Conservation (phyloP, 2,888 invertebrate species). For the Petrolisthes manimaculis region DNA sequence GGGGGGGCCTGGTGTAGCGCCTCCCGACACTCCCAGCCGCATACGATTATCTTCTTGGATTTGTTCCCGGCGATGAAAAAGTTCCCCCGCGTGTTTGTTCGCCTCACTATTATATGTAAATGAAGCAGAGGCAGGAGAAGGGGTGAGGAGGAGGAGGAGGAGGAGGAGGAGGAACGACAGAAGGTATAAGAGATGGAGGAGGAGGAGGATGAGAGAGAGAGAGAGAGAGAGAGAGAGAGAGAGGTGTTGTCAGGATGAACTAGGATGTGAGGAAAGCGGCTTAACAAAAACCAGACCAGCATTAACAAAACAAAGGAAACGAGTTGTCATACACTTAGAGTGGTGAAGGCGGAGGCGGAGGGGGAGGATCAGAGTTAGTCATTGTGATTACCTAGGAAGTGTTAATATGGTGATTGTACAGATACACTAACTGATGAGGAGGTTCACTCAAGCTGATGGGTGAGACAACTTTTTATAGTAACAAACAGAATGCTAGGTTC, state of each 20-base stretch:
- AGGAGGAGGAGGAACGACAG: background rate
- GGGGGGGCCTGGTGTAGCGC: conserved; percentile 27
- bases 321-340: background rate
- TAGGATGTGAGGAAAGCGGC: background rate
- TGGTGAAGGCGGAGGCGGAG: background rate
- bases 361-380: background rate
- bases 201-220: background rate
- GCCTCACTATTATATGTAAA: conserved; percentile 60
- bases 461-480: no score
- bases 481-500: no score
- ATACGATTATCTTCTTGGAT: conserved; percentile 60
- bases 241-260: background rate
- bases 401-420: no score
- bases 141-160: background rate
- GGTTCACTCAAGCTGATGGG: no score
- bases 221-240: background rate
- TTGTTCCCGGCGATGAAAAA: conserved; percentile 60
- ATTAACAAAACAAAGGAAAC: background rate
- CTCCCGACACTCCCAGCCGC: conserved; percentile 35
- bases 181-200: background rate
- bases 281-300: background rate
- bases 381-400: background rate
- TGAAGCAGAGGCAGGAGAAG: conserved; percentile 17
- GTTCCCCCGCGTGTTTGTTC: conserved; percentile 56
- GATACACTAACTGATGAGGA: no score